A percentile compares a stretch with the other conserved stretches of the same genome.
Conservation (phyloP, 1,140 invertebrate species). For the Episyrphus balteatus region DNA sequence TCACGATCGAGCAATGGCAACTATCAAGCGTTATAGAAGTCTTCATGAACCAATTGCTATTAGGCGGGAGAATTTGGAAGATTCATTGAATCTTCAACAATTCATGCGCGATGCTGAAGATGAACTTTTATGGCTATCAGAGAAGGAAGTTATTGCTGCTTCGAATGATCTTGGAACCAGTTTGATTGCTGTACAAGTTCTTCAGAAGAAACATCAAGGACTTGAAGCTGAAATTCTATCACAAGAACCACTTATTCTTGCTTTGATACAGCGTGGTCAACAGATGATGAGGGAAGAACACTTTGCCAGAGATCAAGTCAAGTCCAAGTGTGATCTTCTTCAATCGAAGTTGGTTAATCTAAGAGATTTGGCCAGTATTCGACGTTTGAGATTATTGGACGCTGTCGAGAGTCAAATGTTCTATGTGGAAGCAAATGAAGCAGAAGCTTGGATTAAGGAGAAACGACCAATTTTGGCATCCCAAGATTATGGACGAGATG, state of each 20-base stretch:
- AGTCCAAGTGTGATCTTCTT: slow-evolving; percentile 47
- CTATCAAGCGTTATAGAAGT: slow-evolving; percentile 66
- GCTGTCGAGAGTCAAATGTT: slow-evolving; percentile 81
- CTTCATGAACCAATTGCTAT: slow-evolving; percentile 84
- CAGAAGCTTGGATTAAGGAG: slow-evolving; percentile 76
- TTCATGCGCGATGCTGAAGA: slow-evolving; percentile 78
- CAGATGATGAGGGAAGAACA: slow-evolving; percentile 75
- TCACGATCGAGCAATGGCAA: slow-evolving; percentile 53
- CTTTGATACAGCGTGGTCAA: slow-evolving; percentile 56
- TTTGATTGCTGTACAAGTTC: slow-evolving; percentile 82
- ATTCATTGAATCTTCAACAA: slow-evolving; percentile 73
- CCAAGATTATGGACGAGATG: slow-evolving; percentile 73
- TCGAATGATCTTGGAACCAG: slow-evolving; percentile 63
- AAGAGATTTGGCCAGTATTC: slow-evolving; percentile 57
- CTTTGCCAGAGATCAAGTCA: slow-evolving; percentile 55
- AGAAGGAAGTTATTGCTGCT: slow-evolving; percentile 74
- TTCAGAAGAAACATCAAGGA: slow-evolving; percentile 92
- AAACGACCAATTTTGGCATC: slow-evolving; percentile 64
- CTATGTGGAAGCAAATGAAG: slow-evolving; percentile 76
- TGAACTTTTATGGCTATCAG: slow-evolving; percentile 71
- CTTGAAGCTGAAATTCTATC: slow-evolving; percentile 71
- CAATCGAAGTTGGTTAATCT: slow-evolving; percentile 52
- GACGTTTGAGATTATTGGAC: slow-evolving; percentile 61
- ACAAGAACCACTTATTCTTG: slow-evolving; percentile 68
- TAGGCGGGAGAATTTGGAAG: slow-evolving; percentile 77